Conservation (phyloP, 2,113 vertebrate genomes). For the Notarius quadriscutis region DNA sequence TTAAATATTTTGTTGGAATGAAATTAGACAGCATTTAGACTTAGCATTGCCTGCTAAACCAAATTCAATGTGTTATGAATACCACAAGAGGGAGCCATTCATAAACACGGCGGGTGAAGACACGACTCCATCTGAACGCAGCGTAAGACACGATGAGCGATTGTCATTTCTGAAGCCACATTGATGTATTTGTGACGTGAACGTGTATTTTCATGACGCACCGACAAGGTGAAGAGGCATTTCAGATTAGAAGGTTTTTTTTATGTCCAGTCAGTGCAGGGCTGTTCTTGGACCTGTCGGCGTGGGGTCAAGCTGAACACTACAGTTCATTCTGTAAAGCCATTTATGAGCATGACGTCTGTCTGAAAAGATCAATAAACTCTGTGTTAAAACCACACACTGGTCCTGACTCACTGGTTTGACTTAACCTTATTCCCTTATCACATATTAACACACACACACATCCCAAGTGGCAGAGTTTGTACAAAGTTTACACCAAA, state of each 20-base stretch:
- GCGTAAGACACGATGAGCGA: neutral
- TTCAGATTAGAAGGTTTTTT: conserved; percentile 18
- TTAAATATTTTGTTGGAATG: neutral
- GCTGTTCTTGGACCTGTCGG: conserved; percentile 15
- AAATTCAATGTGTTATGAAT: neutral
- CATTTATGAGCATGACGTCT: conserved; percentile 56
- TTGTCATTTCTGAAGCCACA: conserved; percentile 1
- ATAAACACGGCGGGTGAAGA: neutral
- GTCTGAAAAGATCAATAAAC: conserved; percentile 55
- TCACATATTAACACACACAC: neutral
- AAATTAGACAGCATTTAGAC: neutral
- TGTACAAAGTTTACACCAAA: neutral
- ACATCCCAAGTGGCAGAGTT: no score
- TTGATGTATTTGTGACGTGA: neutral
- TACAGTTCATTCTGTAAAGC: conserved; percentile 50
- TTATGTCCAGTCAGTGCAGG: conserved; percentile 13
- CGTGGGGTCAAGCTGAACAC: conserved; percentile 41
- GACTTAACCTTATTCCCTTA: neutral
- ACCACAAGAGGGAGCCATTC: neutral
- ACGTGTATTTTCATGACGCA: conserved; percentile 25
- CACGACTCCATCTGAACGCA: neutral
- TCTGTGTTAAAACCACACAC: conserved; percentile 47
- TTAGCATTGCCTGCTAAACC: neutral
- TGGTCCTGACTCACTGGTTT: neutral
- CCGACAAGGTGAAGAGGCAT: neutral